phyloP scores from a whole-genome alignment of 2,888 invertebrate species.

The Chrysolina haemoptera region DNA sequence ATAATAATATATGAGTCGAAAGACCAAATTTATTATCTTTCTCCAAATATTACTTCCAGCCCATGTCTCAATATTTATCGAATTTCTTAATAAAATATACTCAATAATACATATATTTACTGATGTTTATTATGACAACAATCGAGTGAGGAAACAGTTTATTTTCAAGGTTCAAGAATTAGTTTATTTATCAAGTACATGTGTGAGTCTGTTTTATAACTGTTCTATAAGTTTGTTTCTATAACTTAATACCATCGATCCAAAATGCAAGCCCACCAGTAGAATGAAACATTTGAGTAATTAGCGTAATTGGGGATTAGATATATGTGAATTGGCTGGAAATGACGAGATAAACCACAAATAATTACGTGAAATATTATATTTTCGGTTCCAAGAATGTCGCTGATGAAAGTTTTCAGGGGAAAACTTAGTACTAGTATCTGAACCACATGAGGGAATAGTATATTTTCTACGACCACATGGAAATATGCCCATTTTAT shows the following conservation, averaged over 20 bases:
- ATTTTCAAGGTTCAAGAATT: background rate
- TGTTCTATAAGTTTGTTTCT: background rate
- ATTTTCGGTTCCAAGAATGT: no score
- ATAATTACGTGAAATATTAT: no score
- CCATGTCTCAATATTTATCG: slow-evolving; percentile 14
- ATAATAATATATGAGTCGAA: background rate
- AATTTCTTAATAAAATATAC: slow-evolving; percentile 5
- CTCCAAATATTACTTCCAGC: background rate
- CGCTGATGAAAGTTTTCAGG: no score
- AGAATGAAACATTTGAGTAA: background rate
- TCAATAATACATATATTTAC: slow-evolving; percentile 3
- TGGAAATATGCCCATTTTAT: no score
- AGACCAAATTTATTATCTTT: background rate
- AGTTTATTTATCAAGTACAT: slow-evolving; percentile 12
- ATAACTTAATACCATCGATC: background rate
- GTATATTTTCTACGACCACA: no score
- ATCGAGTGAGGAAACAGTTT: slow-evolving; percentile 4
- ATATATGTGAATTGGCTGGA: no score
- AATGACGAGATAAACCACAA: no score
- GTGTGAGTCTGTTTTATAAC: slow-evolving; percentile 8
- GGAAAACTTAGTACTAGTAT: no score
- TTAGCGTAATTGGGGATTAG: no score
- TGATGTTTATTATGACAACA: slow-evolving; percentile 12
- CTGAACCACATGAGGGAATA: no score
- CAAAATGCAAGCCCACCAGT: background rate